phyloP scores from a whole-genome alignment of 2,113 vertebrate genomes.

The Garra rufa region DNA sequence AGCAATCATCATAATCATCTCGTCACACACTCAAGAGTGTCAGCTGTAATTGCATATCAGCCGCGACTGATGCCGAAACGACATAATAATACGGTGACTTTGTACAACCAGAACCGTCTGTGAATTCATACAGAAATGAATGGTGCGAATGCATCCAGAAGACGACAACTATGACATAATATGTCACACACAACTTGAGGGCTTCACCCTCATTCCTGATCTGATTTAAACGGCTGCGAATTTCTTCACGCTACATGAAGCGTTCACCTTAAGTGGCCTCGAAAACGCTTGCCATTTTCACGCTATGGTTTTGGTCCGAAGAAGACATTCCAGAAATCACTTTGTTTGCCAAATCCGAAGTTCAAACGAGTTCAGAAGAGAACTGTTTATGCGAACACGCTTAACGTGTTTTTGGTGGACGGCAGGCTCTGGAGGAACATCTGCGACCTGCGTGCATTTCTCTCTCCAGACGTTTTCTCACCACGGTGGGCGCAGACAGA shows the following conservation, averaged over 20 bases:
- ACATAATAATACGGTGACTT: conserved; percentile 5
- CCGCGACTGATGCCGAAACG: neutral
- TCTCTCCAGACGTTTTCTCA: neutral
- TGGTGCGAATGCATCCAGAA: neutral
- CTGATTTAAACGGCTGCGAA: neutral
- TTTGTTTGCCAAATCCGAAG: conserved; percentile 9
- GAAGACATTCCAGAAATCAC: neutral
- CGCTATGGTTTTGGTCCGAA: neutral
- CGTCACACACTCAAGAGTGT: neutral
- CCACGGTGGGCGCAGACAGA: neutral
- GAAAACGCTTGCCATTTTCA: neutral
- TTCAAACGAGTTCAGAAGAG: neutral
- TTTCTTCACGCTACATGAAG: neutral
- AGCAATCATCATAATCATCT: conserved; percentile 45
- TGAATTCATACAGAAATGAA: neutral
- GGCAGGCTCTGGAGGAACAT: neutral
- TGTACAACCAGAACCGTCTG: neutral
- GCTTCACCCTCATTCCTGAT: neutral
- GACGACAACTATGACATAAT: neutral
- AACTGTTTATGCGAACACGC: neutral
- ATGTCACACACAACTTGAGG: neutral
- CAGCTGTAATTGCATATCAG: conserved; percentile 24
- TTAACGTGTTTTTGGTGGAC: neutral
- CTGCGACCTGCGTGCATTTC: neutral
- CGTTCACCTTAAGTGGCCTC: conserved; percentile 2